Evolutionary conservation across 2,113 vertebrate genomes (phyloP).

Genomic region (Malurus melanocephalus): DNA sequence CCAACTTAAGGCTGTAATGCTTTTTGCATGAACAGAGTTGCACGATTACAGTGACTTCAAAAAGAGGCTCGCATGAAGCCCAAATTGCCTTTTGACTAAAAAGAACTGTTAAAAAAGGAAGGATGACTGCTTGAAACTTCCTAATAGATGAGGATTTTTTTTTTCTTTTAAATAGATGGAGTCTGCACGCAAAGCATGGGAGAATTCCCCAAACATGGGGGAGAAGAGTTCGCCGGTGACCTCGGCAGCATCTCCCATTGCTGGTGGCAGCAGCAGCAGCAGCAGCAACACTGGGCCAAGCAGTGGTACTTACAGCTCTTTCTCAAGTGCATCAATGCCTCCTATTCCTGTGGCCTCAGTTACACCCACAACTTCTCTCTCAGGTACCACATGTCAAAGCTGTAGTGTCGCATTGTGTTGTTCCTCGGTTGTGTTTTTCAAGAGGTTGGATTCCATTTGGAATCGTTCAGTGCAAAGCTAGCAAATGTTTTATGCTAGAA

Average conservation of each 20-base stretch:
- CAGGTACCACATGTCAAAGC: conserved; percentile 72
- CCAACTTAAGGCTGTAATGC: conserved; percentile 17
- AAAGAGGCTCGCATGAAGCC: conserved; percentile 60
- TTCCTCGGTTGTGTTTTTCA: background rate
- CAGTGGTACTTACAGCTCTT: conserved; percentile 86
- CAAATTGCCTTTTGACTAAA: conserved; percentile 9
- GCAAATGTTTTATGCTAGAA: background rate
- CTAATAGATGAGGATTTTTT: conserved; percentile 17
- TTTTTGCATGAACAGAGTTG: conserved; percentile 62
- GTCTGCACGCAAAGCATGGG: conserved; percentile 96
- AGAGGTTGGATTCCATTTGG: background rate
- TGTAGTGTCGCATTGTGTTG: background rate
- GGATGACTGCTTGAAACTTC: background rate
- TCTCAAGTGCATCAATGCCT: conserved; percentile 92
- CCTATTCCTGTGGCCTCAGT: conserved; percentile 96
- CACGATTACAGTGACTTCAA: conserved; percentile 23
- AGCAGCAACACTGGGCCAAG: conserved; percentile 68
- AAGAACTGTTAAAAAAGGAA: background rate
- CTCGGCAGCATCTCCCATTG: conserved; percentile 86
- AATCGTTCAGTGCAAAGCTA: background rate
- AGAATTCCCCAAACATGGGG: conserved; percentile 92
- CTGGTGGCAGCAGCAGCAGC: conserved; percentile 47
- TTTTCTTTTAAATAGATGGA: conserved; percentile 85
- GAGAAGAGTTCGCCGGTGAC: conserved; percentile 92
- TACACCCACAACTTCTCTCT: conserved; percentile 91